Conservation (phyloP, 2,888 invertebrate species). For the Galeopsomyia nigrocyanea region DNA sequence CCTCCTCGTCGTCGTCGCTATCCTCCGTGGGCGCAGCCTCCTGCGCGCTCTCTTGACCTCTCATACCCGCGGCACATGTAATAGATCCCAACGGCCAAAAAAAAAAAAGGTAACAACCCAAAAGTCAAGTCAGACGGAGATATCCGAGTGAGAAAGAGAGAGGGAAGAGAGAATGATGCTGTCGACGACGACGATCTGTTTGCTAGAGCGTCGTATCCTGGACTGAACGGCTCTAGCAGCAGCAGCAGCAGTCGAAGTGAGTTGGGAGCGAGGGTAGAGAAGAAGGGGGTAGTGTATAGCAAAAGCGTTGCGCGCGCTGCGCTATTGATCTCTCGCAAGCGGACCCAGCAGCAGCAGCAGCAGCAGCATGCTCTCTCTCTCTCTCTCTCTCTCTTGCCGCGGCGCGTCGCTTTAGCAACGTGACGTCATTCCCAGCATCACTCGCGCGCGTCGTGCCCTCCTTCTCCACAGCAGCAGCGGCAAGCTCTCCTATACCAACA, state of each 20-base stretch:
- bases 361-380: conserved; percentile 60
- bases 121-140: too few species aligned
- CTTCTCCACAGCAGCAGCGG: conserved; percentile 15
- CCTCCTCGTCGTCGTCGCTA: too few species aligned
- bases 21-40: not conserved
- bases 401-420: conserved; percentile 69
- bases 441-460: conserved; percentile 41
- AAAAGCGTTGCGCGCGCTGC: conserved; percentile 60
- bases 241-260: not conserved
- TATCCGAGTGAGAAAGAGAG: too few species aligned
- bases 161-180: not conserved
- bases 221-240: conserved; percentile 56
- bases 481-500: conserved; percentile 42
- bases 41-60: not conserved
- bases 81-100: not conserved
- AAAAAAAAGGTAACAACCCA: too few species aligned
- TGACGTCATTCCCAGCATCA: conserved; percentile 64
- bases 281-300: not conserved
- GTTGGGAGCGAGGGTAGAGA: not conserved
- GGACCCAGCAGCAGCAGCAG: conserved; percentile 59
- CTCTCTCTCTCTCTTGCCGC: conserved; percentile 59
- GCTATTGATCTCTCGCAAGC: conserved; percentile 65
- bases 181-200: conserved; percentile 57
- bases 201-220: conserved; percentile 64
- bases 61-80: not conserved